Evolutionary conservation across 2,888 invertebrate species (phyloP).

Genomic region (Rugalucina vietnamica): DNA sequence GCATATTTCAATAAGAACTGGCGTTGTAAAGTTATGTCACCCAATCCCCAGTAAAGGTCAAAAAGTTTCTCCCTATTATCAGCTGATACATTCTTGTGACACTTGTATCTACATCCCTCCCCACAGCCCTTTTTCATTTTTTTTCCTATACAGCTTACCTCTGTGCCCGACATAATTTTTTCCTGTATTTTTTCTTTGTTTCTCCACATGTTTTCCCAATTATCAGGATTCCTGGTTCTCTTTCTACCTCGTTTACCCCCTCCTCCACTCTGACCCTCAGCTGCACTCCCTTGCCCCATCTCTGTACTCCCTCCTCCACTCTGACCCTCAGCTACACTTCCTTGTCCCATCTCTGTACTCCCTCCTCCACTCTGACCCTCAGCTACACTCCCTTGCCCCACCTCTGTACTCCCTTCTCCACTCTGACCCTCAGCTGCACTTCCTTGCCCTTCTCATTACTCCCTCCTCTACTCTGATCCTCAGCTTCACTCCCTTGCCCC

Average conservation of each 20-base stretch:
- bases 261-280: neutral
- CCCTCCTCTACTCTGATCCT: neutral
- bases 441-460: neutral
- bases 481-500: neutral
- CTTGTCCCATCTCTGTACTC: neutral
- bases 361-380: neutral
- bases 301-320: neutral
- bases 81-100: neutral
- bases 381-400: neutral
- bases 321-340: neutral
- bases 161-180: neutral
- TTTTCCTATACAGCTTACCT: neutral
- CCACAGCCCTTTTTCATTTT: slow-evolving; percentile 6
- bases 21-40: neutral
- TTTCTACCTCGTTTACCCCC: neutral
- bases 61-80: neutral
- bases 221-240: neutral
- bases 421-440: neutral
- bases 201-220: too few species aligned
- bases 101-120: neutral
- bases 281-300: neutral
- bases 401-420: neutral
- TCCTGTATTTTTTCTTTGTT: neutral
- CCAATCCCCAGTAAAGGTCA: neutral
- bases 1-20: too few species aligned